A percentile compares a stretch with the other conserved stretches of the same genome.
phyloP scores from a whole-genome alignment of 1,140 invertebrate genomes.

The Drosophila azteca region DNA sequence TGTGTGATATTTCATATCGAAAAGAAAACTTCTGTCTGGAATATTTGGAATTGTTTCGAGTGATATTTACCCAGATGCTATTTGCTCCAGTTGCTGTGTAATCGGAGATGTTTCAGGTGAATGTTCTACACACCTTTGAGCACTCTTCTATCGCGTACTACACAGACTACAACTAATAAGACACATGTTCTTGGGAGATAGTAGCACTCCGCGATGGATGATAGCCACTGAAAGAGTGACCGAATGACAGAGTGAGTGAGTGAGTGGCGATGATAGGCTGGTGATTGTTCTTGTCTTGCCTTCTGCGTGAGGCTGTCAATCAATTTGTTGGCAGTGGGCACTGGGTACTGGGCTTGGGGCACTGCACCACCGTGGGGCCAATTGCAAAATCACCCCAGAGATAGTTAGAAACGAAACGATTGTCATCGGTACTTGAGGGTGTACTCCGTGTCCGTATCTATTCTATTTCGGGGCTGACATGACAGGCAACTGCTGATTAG shows the following conservation, averaged over 20 bases:
- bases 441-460: slow-evolving; percentile 41
- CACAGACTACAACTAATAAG: not conserved
- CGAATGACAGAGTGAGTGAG: slow-evolving; percentile 3
- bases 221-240: slow-evolving; percentile 1
- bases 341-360: slow-evolving; percentile 2
- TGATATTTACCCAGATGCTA: slow-evolving; percentile 41
- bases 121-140: no score
- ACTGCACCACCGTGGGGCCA: slow-evolving; percentile 15
- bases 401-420: slow-evolving; percentile 19
- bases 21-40: slow-evolving; percentile 15
- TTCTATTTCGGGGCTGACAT: slow-evolving; percentile 42
- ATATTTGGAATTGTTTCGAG: slow-evolving; percentile 52
- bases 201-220: slow-evolving; percentile 15
- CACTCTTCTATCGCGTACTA: no score
- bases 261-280: not conserved
- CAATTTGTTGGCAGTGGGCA: slow-evolving; percentile 6
- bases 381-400: slow-evolving; percentile 48
- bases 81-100: slow-evolving; percentile 66
- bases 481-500: slow-evolving; percentile 50
- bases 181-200: slow-evolving; percentile 2
- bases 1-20: slow-evolving; percentile 23
- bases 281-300: not conserved
- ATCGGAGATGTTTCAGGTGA: slow-evolving; percentile 43
- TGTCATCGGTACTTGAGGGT: slow-evolving; percentile 26
- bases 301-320: no score